A percentile compares a stretch with the other conserved stretches of the same genome.
Conservation (phyloP, 2,113 vertebrate species). For the Elanoides forficatus region DNA sequence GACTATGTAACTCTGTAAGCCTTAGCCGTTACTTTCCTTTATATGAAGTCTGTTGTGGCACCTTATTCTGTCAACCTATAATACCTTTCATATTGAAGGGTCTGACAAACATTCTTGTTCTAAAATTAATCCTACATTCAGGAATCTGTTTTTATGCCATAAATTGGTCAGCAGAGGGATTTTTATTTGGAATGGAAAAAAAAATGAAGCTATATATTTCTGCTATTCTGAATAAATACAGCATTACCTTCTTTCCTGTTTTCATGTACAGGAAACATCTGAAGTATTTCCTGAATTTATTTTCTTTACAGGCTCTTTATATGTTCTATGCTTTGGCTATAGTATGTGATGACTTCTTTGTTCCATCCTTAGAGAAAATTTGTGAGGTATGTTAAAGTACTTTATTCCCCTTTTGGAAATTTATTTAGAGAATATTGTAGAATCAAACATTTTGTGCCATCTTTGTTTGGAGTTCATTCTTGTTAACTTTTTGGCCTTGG, state of each 20-base stretch:
- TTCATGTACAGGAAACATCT: neutral
- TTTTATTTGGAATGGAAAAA: neutral
- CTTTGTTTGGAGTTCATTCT: neutral
- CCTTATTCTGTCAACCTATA: neutral
- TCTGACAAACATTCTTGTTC: neutral
- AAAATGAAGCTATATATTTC: neutral
- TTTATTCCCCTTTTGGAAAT: neutral
- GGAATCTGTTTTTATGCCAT: neutral
- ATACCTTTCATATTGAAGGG: neutral
- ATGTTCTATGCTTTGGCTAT: slow-evolving; percentile 98
- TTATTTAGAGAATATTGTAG: neutral
- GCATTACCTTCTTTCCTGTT: neutral
- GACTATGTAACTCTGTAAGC: neutral
- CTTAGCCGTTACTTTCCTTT: neutral
- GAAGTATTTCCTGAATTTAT: neutral
- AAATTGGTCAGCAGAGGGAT: neutral
- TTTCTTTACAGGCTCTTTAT: slow-evolving; percentile 85
- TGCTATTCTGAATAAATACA: neutral
- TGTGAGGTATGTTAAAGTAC: slow-evolving; percentile 83
- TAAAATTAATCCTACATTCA: neutral
- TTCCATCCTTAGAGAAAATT: slow-evolving; percentile 95
- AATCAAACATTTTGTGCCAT: neutral
- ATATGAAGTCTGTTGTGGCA: neutral
- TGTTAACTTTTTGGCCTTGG: neutral
- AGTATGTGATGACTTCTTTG: slow-evolving; percentile 95